Base-by-base conservation (phyloP, 1,140 invertebrate genomes). In the Metaphire vulgaris region DNA sequence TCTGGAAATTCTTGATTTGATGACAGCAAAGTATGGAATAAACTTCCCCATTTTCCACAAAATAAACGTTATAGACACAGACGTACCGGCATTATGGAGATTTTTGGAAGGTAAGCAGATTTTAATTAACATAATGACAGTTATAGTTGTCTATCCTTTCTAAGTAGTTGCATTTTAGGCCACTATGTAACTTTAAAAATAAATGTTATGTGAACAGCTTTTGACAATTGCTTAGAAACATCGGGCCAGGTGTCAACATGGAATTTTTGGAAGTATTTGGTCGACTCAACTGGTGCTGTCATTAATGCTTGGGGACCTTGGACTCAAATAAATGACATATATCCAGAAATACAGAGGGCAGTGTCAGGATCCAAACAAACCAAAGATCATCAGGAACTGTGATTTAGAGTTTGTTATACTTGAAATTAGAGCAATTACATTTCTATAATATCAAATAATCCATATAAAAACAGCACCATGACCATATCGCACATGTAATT, bases 231-330 rank as follows among this genome's bases (percentile, higher is more conserved):
- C 70, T 81, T 83, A 88, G 87, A 82, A 65, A 69, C 81, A 41
- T 73, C 80, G 72, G 79, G 80, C 2, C 33, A 71, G 32, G 68
- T 81, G 28, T 88, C 88, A 30, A 85, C 82, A 66, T 89, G 88
- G 88, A 89, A 89, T 77, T 89, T 89, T 79, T 89, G 87, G 84
- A 89, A 89, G 76, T 89, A 88, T 79, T 79, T 89, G n/a, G 83
- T 89, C 1, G 82, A 86, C 80, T 80, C 82, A 69, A 81, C 87
- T 64, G 88, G 88, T 6, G 75, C 84, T 26, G 85, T 88, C 0
- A 21, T 85, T 16, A 72, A 83, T 76, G 82, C 84, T 1, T 89
- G 87, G 87, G 85, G 85, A 28, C 87, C 87, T 21, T 82, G 83
- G 75, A 82, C 80, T 56, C 41, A 56, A 56, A 56, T 56, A 12